Conservation (phyloP, 2,113 vertebrate genomes). For the Heterochromis multidens region DNA sequence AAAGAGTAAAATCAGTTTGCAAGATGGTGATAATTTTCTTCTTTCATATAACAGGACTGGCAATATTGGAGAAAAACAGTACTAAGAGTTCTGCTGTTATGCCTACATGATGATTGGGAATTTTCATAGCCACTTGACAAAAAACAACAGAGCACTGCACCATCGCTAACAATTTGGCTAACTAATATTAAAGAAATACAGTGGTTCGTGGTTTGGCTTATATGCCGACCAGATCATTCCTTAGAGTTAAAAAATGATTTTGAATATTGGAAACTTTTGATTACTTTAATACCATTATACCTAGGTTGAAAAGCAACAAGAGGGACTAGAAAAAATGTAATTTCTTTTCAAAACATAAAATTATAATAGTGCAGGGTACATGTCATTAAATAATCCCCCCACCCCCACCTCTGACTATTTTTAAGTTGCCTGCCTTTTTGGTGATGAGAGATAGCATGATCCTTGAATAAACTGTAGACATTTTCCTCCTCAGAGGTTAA, state of each 20-base stretch:
- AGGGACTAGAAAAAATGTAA: neutral
- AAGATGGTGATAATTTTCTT: neutral
- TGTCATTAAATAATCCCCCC: too few species aligned
- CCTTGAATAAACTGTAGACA: constrained; percentile 11
- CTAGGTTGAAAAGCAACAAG: neutral
- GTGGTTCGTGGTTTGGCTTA: neutral
- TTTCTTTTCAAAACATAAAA: constrained; percentile 5
- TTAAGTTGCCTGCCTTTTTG: neutral
- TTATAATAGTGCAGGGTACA: neutral
- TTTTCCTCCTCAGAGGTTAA: neutral
- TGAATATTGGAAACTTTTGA: neutral
- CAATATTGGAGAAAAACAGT: neutral
- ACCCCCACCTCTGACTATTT: too few species aligned
- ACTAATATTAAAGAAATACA: neutral
- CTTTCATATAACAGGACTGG: neutral
- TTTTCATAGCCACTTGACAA: constrained; percentile 12
- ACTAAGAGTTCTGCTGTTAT: neutral
- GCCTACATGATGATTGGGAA: neutral
- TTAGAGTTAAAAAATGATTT: neutral
- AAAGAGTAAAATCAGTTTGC: too few species aligned
- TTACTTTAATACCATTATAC: neutral
- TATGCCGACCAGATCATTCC: neutral
- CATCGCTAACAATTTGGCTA: neutral
- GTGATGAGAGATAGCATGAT: neutral
- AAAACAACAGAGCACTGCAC: neutral